Percentiles rank a stretch among this genome's conserved stretches.
Evolutionary conservation across 2,113 vertebrate species (phyloP).

Genomic region (Perca fluviatilis): DNA sequence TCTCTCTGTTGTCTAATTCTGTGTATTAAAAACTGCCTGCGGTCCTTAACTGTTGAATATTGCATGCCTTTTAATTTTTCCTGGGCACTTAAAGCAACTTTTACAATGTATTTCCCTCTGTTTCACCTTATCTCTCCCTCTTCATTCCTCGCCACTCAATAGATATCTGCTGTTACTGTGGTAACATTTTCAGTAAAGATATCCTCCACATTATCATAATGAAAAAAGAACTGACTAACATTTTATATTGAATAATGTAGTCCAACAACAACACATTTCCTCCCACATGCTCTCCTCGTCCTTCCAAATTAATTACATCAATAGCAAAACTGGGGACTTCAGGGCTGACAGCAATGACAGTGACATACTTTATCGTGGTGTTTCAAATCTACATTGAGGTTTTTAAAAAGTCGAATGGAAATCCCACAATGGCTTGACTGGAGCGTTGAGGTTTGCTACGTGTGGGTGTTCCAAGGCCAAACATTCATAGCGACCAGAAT

Average conservation of each 20-base stretch:
- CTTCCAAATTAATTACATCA: constrained; percentile 21
- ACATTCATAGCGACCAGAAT: constrained; percentile 68
- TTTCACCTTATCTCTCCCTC: constrained; percentile 31
- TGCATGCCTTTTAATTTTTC: constrained; percentile 76
- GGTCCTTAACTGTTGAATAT: constrained; percentile 74
- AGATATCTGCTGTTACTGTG: constrained; percentile 46
- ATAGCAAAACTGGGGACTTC: constrained; percentile 13
- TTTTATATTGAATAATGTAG: constrained; percentile 28
- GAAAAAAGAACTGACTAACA: constrained; percentile 30
- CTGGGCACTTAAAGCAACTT: constrained; percentile 58
- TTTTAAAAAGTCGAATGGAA: constrained; percentile 62
- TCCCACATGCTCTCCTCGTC: constrained; percentile 8
- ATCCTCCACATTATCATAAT: constrained; percentile 32
- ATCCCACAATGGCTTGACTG: constrained; percentile 57
- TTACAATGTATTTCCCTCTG: constrained; percentile 37
- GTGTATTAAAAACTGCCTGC: constrained; percentile 70
- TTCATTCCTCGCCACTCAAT: constrained; percentile 42
- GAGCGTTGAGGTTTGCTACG: constrained; percentile 42
- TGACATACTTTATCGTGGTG: constrained; percentile 41
- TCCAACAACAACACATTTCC: constrained; percentile 37
- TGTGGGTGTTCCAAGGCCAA: constrained; percentile 73
- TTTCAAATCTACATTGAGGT: constrained; percentile 52
- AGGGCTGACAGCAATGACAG: constrained; percentile 17
- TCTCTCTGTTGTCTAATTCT: constrained; percentile 61
- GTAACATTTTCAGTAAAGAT: constrained; percentile 13